phyloP scores from a whole-genome alignment of 2,888 invertebrate species.

The Spisula subtruncata region DNA sequence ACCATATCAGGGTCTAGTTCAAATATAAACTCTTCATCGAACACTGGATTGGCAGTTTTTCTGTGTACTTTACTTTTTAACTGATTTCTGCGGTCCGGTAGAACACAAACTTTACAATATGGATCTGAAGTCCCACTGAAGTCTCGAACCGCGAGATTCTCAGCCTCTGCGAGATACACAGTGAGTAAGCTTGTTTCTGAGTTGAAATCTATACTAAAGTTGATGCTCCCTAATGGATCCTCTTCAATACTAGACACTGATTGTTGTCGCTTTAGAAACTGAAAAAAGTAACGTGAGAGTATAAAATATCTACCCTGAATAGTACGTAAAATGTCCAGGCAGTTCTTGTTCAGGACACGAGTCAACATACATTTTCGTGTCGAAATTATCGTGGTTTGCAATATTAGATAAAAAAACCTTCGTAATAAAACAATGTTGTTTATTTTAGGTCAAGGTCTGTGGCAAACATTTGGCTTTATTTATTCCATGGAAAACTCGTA shows the following conservation, averaged over 20 bases:
- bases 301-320: no score
- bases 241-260: slow-evolving; percentile 88
- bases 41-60: slow-evolving; percentile 91
- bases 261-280: slow-evolving; percentile 78
- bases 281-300: no score
- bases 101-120: slow-evolving; percentile 95
- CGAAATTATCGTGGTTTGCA: no score
- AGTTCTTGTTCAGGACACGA: no score
- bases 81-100: slow-evolving; percentile 91
- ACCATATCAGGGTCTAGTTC: slow-evolving; percentile 89
- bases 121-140: slow-evolving; percentile 89
- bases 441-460: no score
- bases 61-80: slow-evolving; percentile 89
- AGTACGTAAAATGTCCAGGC: no score
- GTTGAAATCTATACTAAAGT: slow-evolving; percentile 91
- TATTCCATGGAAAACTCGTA: no score
- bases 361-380: no score
- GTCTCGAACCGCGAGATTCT: slow-evolving; percentile 87
- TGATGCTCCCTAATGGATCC: slow-evolving; percentile 90
- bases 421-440: no score
- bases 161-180: slow-evolving; percentile 91
- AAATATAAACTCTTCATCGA: slow-evolving; percentile 92
- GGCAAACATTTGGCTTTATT: no score
- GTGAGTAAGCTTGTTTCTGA: slow-evolving; percentile 90
- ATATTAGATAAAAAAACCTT: no score